A percentile compares a stretch with the other conserved stretches of the same genome.
Conservation (phyloP, 2,797 vertebrate species). For the Lithobates pipiens region DNA sequence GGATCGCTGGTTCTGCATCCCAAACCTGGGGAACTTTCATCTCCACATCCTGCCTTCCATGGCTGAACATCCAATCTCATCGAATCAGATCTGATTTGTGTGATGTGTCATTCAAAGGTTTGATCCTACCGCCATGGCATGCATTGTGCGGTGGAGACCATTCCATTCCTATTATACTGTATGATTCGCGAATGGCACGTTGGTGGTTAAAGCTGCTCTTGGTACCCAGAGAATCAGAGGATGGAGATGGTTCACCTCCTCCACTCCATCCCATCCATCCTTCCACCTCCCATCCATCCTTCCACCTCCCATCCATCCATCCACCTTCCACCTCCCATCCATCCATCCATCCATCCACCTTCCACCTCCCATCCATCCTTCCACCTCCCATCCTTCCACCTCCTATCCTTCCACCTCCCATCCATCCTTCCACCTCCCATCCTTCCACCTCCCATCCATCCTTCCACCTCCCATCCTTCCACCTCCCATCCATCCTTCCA, state of each 20-base stretch:
- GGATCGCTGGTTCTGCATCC: not conserved
- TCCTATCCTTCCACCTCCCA: too few species aligned
- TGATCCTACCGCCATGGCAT: conserved; percentile 27
- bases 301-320: too few species aligned
- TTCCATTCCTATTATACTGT: conserved; percentile 9
- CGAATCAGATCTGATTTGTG: not conserved
- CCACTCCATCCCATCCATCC: not conserved
- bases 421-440: too few species aligned
- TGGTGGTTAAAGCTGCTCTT: conserved; percentile 11
- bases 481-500: too few species aligned
- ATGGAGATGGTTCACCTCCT: not conserved
- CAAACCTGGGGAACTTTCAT: not conserved
- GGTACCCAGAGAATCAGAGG: conserved; percentile 49
- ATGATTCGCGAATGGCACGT: conserved; percentile 20
- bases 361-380: too few species aligned
- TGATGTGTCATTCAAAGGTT: conserved; percentile 47
- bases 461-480: too few species aligned
- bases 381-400: too few species aligned
- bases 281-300: not conserved
- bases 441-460: too few species aligned
- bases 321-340: too few species aligned
- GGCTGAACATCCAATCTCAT: not conserved
- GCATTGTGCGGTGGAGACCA: not conserved
- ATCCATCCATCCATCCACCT: too few species aligned
- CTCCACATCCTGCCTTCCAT: not conserved